Base-by-base conservation (phyloP, 2,797 vertebrate genomes). In the Sebastes aleutianus region DNA sequence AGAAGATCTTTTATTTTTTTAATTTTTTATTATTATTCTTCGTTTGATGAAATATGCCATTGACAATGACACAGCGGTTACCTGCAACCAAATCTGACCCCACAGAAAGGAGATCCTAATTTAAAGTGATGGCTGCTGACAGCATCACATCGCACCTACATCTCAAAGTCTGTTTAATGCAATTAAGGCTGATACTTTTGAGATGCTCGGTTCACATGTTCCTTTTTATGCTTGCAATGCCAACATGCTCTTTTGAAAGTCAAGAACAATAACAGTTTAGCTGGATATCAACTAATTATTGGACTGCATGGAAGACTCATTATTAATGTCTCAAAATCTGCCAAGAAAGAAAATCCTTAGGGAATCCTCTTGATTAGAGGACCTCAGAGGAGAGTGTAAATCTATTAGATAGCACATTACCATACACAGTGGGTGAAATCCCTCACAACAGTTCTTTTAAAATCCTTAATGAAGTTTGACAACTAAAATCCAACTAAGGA, bases 31-130 rank as follows among this genome's bases (percentile, higher is more conserved):
- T 76, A 47, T 79, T 75, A 74, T 79, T 70, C 83, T 76, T 76
- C 78, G 80, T 91, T 90, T 89, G 91, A 93, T 92, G 87, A 94
- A 94, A 93, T 83, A 88, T 62, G 77, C 76, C 26, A 80, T 70
- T 64, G 83, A 87, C 85, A 85, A 83, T 80, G 90, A 90, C 78
- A 72, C 58, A 62, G 79, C 78, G 50, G 79, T 87, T 92, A 93
- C 86, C 85, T 85, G 83, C 81, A 59, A 61, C 79, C 43, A 61
- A 76, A 81, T 70, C 67, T 91, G 88, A 93, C 92, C 92, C 83
- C 34, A 13, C 73, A 80, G 78, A 81, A 75, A 87, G 71, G 59
- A 76, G 79, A 88, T 58, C 64, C 79, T 89, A 82, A 88, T 88
- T 83, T 82, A 81, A 87, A 36, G 65, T 70, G 85, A 88, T 36